Conservation (phyloP, 1,140 invertebrate genomes). For the Hycleus cichorii region DNA sequence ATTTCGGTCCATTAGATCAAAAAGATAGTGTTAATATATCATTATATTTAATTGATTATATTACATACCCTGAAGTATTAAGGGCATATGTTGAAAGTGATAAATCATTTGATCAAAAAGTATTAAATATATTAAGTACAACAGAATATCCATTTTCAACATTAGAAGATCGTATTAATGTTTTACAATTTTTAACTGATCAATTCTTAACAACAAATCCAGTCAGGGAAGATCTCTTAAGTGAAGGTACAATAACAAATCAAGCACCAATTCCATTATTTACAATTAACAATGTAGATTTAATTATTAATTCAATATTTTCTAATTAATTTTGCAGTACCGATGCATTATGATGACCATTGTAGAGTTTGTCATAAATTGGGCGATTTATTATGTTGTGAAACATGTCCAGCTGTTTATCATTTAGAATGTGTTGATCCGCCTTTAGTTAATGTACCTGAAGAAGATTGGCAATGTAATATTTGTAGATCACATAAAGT, state of each 20-base stretch:
- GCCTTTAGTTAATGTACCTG: constrained; percentile 84
- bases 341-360: constrained; percentile 91
- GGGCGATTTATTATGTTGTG: constrained; percentile 92
- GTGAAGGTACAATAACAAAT: constrained; percentile 61
- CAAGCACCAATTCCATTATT: background rate
- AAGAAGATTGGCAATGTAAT: constrained; percentile 93
- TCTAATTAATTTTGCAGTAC: constrained; percentile 50
- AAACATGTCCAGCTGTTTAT: constrained; percentile 94
- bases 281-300: background rate
- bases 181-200: constrained; percentile 87
- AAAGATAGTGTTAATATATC: constrained; percentile 94
- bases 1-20: constrained; percentile 91
- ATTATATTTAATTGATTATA: constrained; percentile 83
- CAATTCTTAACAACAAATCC: constrained; percentile 90
- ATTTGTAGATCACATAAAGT: constrained; percentile 89
- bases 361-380: constrained; percentile 91
- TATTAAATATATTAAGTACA: constrained; percentile 60
- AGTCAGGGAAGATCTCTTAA: constrained; percentile 85
- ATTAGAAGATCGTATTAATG: constrained; percentile 73
- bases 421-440: constrained; percentile 94
- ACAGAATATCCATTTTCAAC: constrained; percentile 86
- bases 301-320: background rate
- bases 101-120: constrained; percentile 64
- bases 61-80: constrained; percentile 92
- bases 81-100: constrained; percentile 85